These are phyloP conservation scores for Parapsyche elsis DNA, from an alignment of 1,140 invertebrate species.

Conservation along the genomic window DNA sequence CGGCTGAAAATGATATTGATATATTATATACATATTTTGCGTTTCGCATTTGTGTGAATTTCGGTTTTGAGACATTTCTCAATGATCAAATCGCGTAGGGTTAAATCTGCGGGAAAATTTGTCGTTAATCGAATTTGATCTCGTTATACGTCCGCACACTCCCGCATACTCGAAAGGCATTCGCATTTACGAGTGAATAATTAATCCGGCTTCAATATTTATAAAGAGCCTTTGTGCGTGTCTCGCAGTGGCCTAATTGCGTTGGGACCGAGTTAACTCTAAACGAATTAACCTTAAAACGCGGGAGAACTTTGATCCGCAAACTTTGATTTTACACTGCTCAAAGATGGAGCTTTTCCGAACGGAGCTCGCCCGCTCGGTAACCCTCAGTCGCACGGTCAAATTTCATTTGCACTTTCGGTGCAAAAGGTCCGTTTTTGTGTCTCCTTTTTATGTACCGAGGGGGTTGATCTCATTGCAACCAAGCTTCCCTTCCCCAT, in stretches of 20 bases:
- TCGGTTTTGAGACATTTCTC: background rate
- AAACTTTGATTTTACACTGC: conserved; percentile 20
- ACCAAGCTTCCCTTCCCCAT: background rate
- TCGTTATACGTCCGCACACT: conserved; percentile 7
- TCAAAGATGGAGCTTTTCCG: background rate
- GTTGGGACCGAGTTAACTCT: conserved; percentile 30
- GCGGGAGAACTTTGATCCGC: background rate
- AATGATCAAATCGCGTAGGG: background rate
- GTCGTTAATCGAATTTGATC: conserved; percentile 23
- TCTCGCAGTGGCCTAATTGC: conserved; percentile 27
- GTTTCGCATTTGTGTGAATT: no score
- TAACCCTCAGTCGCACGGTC: background rate
- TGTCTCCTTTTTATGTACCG: background rate
- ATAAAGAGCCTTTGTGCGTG: conserved; percentile 25
- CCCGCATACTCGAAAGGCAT: background rate
- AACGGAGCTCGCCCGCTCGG: background rate
- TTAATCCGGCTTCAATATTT: conserved; percentile 28
- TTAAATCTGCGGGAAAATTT: conserved; percentile 32
- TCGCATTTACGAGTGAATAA: conserved; percentile 24
- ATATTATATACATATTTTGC: no score
- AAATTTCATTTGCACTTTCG: conserved; percentile 15
- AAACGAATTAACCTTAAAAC: conserved; percentile 30
- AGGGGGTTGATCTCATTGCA: background rate
- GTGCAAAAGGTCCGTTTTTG: background rate
- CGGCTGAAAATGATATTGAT: no score